Evolutionary conservation across 2,888 invertebrate species (phyloP).

Genomic region (Cheilosia variabilis): DNA sequence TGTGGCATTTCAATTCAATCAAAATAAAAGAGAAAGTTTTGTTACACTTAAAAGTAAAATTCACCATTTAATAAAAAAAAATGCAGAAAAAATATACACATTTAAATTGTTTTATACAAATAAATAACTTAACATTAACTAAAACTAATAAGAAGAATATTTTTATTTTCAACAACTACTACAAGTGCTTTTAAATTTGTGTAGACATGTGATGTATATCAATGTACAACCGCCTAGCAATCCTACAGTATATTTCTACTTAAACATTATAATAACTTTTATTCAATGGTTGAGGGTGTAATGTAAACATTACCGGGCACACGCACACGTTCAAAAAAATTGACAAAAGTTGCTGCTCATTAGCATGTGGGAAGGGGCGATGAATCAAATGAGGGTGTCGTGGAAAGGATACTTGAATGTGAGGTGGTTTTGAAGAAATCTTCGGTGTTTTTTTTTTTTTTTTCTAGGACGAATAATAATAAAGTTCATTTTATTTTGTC

Average conservation of each 20-base stretch:
- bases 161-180: conserved; percentile 37
- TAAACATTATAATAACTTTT: conserved; percentile 29
- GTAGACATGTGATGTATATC: conserved; percentile 70
- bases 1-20: too few relatives aligned
- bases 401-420: conserved; percentile 2
- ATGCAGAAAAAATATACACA: conserved; percentile 51
- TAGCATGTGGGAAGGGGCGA: conserved; percentile 9
- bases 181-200: conserved; percentile 45
- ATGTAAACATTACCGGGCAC: conserved; percentile 39
- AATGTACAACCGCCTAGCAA: conserved; percentile 45
- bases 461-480: neutral
- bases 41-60: conserved; percentile 38
- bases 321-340: conserved; percentile 43
- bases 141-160: conserved; percentile 18
- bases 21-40: neutral
- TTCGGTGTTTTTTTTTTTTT: conserved; percentile 1
- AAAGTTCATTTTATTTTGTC: conserved; percentile 8
- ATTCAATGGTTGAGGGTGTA: conserved; percentile 30
- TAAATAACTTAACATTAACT: conserved; percentile 69
- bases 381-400: conserved; percentile 1
- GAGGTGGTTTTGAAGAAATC: neutral
- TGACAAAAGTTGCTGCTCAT: conserved; percentile 62
- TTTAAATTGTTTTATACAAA: conserved; percentile 66
- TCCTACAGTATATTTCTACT: conserved; percentile 44
- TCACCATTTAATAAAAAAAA: conserved; percentile 57